phyloP scores from a whole-genome alignment of 2,113 vertebrate genomes.

The Crotalus horridus region DNA sequence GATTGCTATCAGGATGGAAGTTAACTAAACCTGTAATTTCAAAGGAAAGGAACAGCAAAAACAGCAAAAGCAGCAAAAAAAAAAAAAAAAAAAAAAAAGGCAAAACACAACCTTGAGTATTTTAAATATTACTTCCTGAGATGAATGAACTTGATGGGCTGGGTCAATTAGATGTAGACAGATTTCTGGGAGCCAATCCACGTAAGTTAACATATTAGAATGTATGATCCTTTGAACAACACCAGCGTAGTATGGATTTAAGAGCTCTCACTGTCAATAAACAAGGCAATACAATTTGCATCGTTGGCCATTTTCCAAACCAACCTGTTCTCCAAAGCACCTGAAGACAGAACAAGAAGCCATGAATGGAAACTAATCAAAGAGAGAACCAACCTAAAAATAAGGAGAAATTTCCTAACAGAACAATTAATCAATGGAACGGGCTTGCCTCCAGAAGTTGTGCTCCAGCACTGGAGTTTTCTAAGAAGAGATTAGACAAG shows the following conservation, averaged over 20 bases:
- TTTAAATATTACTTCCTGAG: not conserved
- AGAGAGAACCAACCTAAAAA: not conserved
- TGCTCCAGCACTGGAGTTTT: not conserved
- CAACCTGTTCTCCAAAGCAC: not conserved
- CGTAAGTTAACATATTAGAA: not conserved
- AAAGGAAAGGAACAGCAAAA: not conserved
- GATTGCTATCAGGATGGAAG: not conserved
- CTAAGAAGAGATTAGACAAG: not conserved
- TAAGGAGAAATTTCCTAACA: not conserved
- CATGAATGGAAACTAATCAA: not conserved
- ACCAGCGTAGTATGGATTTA: not conserved
- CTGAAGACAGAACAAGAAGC: not conserved
- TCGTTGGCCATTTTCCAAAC: not conserved
- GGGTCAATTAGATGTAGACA: not conserved
- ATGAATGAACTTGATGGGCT: not conserved
- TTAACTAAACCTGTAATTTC: not conserved
- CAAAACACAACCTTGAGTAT: not conserved
- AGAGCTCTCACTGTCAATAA: not conserved
- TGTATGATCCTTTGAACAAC: not conserved
- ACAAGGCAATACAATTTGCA: not conserved
- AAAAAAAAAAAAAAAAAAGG: not conserved
- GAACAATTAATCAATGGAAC: not conserved
- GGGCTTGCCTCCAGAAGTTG: not conserved
- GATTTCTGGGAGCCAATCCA: not conserved
- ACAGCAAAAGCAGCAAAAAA: too few relatives aligned